Evolutionary conservation across 2,888 invertebrate genomes (phyloP), one percentile per base, ranked within the genome.

Genomic region (Melieria picta): DNA sequence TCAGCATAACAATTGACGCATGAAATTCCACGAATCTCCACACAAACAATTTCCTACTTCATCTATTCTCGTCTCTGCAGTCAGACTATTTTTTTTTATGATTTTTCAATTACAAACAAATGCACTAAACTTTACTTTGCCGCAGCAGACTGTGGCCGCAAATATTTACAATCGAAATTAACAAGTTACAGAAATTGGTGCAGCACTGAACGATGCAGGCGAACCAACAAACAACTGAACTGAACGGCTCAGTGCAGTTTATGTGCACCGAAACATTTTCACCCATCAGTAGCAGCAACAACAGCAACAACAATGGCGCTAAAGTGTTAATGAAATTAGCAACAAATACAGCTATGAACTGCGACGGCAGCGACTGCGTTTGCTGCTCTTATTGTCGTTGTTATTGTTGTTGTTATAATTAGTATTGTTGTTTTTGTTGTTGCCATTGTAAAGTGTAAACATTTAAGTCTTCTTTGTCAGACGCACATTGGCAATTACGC

Each of bases 301-400:
- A 61, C 30, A 56, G 55, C 46, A 56, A 46, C 48, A 50, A 58
- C n/a, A 43, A 10, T 57, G 71, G 61, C 72, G 66, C 67, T 73
- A 75, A 81, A 75, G 82, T 81, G 81, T 81, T 81, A 81, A 81
- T 81, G 82, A 82, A 81, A 81, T 81, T 81, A 81, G 81, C 82
- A 80, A 77, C 82, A 82, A 56, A 61, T 57, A 61, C 56, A 71
- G 48, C 69, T 57, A 42, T 43, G 48, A 48, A 43, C 47, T 43
- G 62, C 55, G 55, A 45, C 68, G 13, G 52, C 7, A 52, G 45
- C 47, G 16, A 1, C 42, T 16, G 30, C 10, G 16, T 10, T 48
- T 66, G 16, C 3, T 58, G 11, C 42, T 47, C 42, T 16, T 67
- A 42, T 11, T 66, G 58, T 30, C 43, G 50, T 5, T 58, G n/a